phyloP scores from a whole-genome alignment of 2,797 vertebrate species.

The Cuniculus paca region DNA sequence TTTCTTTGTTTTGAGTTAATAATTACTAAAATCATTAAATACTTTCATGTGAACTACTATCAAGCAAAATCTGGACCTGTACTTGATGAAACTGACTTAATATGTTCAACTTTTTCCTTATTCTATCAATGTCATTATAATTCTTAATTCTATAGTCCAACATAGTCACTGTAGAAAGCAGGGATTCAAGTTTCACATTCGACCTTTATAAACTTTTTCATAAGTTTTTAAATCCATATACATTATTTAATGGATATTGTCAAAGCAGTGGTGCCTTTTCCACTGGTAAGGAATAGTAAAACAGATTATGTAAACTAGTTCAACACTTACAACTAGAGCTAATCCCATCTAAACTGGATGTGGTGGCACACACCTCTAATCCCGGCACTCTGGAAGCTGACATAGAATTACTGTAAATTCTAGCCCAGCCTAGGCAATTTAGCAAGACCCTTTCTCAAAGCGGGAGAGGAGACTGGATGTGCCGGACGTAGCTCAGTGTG shows the following conservation, averaged over 20 bases:
- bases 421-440: background rate
- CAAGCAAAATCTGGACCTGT: background rate
- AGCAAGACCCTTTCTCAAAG: background rate
- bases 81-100: background rate
- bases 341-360: background rate
- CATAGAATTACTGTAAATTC: background rate
- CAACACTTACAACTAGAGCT: background rate
- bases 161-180: background rate
- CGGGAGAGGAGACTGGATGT: background rate
- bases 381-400: background rate
- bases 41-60: background rate
- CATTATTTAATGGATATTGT: background rate
- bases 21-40: conserved; percentile 15
- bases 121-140: conserved; percentile 13
- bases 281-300: background rate
- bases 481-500: background rate
- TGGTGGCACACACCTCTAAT: background rate
- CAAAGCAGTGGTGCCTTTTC: background rate
- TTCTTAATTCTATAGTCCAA: conserved; percentile 23
- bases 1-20: background rate
- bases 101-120: background rate
- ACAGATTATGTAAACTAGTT: background rate
- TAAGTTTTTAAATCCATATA: background rate
- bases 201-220: background rate
- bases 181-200: background rate